Evolutionary conservation across 2,888 invertebrate genomes (phyloP), one percentile per base, ranked within the genome.

Genomic region (Hypomecis punctinalis): DNA sequence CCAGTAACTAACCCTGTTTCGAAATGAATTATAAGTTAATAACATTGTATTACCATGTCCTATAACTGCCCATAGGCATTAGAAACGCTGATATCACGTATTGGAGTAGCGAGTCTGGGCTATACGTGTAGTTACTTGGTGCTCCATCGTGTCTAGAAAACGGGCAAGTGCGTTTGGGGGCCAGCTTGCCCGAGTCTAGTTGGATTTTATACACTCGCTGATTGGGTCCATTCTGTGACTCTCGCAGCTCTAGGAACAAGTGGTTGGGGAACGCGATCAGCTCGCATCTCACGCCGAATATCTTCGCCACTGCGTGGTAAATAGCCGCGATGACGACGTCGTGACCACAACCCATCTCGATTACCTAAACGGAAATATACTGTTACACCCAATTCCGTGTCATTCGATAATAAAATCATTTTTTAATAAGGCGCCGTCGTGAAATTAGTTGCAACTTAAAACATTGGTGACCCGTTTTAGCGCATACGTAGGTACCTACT

Each of bases 241-340:
- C 79, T 42, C 76, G 76, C 86, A 87, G 88, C 66, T 89, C 82
- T 11, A 91, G 49, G 63, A 86, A 89, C 61, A 90, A 66, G 71
- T 91, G 90, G 65, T 86, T 84, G 0, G 86, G 83, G 63, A 90
- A 89, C 2, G 82, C 81, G 0, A 88, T 76, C 40, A 92, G 68
- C 33, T 85, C 79, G 63, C 86, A 86, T 5, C 71, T 61, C 0
- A 88, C 78, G 7, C 85, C 89, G 61, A 85, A 85, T n/a, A 75
- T 74, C 45, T 74, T 76, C 2, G 90, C 88, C 0, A 90, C 77
- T 0, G 86, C 82, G 60, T 87, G 81, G 68, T 83, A 91, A 40
- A 90, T 77, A 1, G 82, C 77, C 5, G 82, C 84, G 1, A 85
- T 70, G 0, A 78, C 77, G 1, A 86, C 77, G 5, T 77, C 61